Evolutionary conservation across 2,113 vertebrate genomes (phyloP).

Genomic region (Recurvirostra avosetta): DNA sequence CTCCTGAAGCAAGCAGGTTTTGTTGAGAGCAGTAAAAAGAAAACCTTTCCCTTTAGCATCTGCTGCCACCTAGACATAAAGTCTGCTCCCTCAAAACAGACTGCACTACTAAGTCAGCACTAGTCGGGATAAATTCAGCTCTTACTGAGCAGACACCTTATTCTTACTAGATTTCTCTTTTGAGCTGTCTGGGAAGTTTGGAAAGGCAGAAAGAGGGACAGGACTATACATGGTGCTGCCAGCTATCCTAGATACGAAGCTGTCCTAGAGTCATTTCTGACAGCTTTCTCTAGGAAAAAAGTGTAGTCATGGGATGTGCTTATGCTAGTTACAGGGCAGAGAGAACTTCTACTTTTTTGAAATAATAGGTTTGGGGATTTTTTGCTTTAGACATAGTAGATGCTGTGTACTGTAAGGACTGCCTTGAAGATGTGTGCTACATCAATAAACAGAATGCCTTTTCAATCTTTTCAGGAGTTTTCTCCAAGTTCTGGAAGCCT

Average conservation of each 20-base stretch:
- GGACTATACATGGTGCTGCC: accelerated
- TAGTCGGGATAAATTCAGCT: background rate
- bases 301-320: background rate
- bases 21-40: background rate
- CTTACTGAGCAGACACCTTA: background rate
- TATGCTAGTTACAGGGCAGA: background rate
- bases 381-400: background rate
- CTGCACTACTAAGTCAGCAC: background rate
- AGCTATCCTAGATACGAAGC: background rate
- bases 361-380: background rate
- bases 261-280: background rate
- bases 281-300: background rate
- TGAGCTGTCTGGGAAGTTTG: background rate
- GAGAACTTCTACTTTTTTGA: background rate
- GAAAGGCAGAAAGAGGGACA: background rate
- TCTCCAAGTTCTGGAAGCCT: background rate
- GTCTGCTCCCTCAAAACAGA: background rate
- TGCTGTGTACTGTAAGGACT: background rate
- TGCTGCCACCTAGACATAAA: background rate
- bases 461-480: background rate
- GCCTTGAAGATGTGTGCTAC: background rate
- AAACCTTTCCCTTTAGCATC: background rate
- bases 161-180: background rate
- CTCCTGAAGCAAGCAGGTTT: background rate
- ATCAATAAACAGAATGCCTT: background rate